These are phyloP conservation scores for Aegotheles bennettii DNA, from an alignment of 2,113 vertebrate genomes.

Conservation along the genomic window DNA sequence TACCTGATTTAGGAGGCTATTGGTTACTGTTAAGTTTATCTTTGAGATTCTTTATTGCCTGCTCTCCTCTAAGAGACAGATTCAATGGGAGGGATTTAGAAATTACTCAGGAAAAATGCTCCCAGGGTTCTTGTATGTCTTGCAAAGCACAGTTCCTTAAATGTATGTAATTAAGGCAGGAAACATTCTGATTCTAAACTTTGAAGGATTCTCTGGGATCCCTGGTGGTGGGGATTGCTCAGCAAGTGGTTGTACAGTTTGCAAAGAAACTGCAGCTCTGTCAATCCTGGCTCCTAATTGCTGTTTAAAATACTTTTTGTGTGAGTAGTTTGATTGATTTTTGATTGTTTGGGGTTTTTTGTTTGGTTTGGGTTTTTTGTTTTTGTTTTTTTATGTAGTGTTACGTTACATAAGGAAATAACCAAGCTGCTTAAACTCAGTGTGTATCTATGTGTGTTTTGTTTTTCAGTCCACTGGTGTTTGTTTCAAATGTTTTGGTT, in stretches of 20 bases:
- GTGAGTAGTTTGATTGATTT: background rate
- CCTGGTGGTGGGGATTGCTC: background rate
- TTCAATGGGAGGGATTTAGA: background rate
- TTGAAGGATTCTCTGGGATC: background rate
- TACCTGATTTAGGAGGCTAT: background rate
- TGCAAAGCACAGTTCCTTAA: background rate
- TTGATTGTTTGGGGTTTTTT: background rate
- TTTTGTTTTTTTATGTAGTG: background rate
- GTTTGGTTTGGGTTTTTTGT: too few species aligned
- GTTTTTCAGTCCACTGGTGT: background rate
- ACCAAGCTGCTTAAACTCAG: background rate
- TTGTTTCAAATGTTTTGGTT: background rate
- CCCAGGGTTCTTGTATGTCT: background rate
- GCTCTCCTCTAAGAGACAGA: background rate
- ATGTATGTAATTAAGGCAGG: background rate
- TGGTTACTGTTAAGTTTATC: background rate
- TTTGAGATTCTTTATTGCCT: background rate
- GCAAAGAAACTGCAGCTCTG: background rate
- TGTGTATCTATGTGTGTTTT: fast-evolving
- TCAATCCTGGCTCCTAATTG: background rate
- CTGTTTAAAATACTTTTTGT: background rate
- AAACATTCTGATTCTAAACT: background rate
- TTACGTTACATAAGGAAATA: background rate
- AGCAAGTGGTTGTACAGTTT: background rate
- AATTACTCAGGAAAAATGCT: background rate